These are phyloP conservation scores for Callithrix jacchus DNA, from an alignment of 2,113 vertebrate genomes.

Conservation along the genomic window DNA sequence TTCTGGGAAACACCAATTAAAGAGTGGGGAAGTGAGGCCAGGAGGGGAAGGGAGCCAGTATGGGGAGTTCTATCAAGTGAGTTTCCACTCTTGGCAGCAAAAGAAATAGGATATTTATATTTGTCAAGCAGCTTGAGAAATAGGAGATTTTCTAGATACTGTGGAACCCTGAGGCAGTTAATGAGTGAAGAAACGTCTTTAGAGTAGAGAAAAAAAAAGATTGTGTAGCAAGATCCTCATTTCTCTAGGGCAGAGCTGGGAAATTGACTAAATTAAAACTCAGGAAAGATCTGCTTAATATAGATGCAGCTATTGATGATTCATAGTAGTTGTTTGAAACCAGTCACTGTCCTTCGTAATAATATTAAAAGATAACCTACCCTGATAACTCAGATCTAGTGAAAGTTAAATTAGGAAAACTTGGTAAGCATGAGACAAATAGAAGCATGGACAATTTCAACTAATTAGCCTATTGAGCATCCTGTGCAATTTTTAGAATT, in stretches of 20 bases:
- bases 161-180: slow-evolving; percentile 49
- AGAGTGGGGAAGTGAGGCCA: background rate
- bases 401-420: background rate
- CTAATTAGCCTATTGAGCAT: background rate
- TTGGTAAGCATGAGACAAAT: background rate
- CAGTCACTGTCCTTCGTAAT: background rate
- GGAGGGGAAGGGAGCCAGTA: background rate
- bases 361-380: background rate
- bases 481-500: background rate
- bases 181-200: slow-evolving; percentile 48
- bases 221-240: slow-evolving; percentile 2
- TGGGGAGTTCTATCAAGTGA: background rate
- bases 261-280: slow-evolving; percentile 41
- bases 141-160: slow-evolving; percentile 37
- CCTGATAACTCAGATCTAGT: background rate
- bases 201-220: background rate
- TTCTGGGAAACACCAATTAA: background rate
- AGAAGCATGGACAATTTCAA: background rate
- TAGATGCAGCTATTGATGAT: background rate
- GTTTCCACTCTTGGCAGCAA: background rate
- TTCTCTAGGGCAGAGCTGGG: slow-evolving; percentile 36
- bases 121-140: slow-evolving; percentile 11
- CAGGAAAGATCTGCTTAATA: slow-evolving; percentile 25
- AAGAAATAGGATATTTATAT: no score
- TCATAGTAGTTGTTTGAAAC: background rate